Percentiles rank a stretch among this genome's conserved stretches.
These are phyloP conservation scores for Setipinna tenuifilis DNA, from an alignment of 2,797 vertebrate genomes.

Conservation along the genomic window DNA sequence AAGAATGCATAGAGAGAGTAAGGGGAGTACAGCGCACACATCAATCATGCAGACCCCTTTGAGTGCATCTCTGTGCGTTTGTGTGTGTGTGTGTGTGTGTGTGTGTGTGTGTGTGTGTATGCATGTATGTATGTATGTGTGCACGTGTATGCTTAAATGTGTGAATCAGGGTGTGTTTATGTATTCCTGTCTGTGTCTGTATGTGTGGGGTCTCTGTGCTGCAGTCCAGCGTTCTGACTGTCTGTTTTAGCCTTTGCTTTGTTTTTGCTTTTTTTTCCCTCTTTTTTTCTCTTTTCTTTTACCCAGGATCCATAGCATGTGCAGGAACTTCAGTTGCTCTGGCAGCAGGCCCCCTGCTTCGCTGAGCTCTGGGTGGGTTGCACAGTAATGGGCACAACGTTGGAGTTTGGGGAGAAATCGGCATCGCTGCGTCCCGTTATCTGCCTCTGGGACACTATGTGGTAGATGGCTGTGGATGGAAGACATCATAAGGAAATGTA, in stretches of 20 bases:
- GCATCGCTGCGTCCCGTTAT: conserved; percentile 77
- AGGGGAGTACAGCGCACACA: conserved; percentile 1
- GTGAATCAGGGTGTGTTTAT: background rate
- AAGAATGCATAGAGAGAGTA: conserved; percentile 20
- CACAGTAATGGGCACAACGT: conserved; percentile 86
- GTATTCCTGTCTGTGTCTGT: background rate
- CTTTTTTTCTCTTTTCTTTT: conserved; percentile 32
- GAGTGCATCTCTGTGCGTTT: background rate
- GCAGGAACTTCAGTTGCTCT: conserved; percentile 79
- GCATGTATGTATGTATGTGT: background rate
- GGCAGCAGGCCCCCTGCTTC: conserved; percentile 77
- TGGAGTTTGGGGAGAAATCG: conserved; percentile 79
- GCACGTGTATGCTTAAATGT: no score
- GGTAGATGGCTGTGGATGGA: conserved; percentile 81
- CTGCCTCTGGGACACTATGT: conserved; percentile 86
- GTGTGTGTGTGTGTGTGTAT: background rate
- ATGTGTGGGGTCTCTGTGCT: background rate
- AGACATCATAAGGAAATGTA: background rate
- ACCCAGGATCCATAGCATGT: conserved; percentile 56
- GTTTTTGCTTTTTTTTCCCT: background rate
- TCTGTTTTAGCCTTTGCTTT: background rate
- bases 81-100: background rate
- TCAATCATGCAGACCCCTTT: background rate
- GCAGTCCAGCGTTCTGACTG: background rate
- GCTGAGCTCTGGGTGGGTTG: conserved; percentile 78